These are phyloP conservation scores for Cynaeus angustus DNA, from an alignment of 2,888 invertebrate genomes.

Conservation along the genomic window DNA sequence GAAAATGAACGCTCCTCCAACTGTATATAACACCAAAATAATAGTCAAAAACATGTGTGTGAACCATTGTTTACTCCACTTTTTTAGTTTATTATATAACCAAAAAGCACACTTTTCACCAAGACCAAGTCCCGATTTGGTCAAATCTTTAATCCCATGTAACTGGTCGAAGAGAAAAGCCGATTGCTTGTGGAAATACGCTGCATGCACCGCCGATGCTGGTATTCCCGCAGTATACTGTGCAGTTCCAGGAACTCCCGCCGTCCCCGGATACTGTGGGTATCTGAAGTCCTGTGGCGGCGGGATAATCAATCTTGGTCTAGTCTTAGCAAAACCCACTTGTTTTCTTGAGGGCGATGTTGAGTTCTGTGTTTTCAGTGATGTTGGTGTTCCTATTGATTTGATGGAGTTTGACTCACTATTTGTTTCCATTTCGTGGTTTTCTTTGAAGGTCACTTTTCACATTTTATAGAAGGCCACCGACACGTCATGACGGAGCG, in stretches of 20 bases:
- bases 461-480: slow-evolving; percentile 27
- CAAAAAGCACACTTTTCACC: slow-evolving; percentile 89
- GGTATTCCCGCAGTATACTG: background rate
- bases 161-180: slow-evolving; percentile 88
- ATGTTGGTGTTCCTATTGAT: slow-evolving; percentile 39
- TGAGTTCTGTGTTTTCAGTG: slow-evolving; percentile 16
- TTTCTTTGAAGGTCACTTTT: slow-evolving; percentile 30
- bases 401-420: slow-evolving; percentile 52
- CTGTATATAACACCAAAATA: slow-evolving; percentile 85
- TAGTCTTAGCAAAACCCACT: slow-evolving; percentile 59
- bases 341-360: slow-evolving; percentile 47
- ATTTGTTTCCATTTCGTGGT: slow-evolving; percentile 42
- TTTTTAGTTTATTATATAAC: slow-evolving; percentile 84
- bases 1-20: slow-evolving; percentile 88
- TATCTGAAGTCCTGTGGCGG: slow-evolving; percentile 51
- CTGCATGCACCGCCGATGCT: background rate
- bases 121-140: slow-evolving; percentile 86
- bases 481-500: slow-evolving; percentile 25
- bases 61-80: slow-evolving; percentile 88
- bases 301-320: slow-evolving; percentile 66
- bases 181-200: slow-evolving; percentile 76
- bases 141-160: slow-evolving; percentile 85
- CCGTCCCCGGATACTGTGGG: slow-evolving; percentile 8
- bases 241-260: slow-evolving; percentile 13
- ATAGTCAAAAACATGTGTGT: slow-evolving; percentile 90